These are phyloP conservation scores for Stegodyphus dumicola DNA, from an alignment of 1,140 invertebrate species.

Conservation along the genomic window DNA sequence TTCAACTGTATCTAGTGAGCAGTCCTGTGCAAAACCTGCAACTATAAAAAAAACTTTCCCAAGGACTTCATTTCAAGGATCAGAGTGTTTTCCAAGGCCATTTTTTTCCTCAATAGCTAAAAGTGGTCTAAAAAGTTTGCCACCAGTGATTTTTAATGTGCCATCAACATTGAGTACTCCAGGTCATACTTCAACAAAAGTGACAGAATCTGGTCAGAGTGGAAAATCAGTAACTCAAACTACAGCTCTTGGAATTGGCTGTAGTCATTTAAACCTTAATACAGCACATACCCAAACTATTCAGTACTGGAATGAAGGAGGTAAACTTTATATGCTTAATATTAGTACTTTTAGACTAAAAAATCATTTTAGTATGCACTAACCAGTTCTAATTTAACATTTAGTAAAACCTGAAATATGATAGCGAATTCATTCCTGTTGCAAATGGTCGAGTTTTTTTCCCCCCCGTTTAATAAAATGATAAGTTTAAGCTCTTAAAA, in stretches of 20 bases:
- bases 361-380: too few relatives aligned
- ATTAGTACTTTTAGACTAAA: neutral
- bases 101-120: constrained; percentile 20
- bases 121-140: constrained; percentile 22
- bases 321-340: neutral
- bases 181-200: constrained; percentile 15
- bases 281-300: constrained; percentile 34
- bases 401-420: too few relatives aligned
- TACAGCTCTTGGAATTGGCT: constrained; percentile 19
- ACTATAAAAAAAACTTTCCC: constrained; percentile 9
- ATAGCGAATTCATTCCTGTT: too few relatives aligned
- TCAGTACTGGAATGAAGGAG: constrained; percentile 56
- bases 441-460: too few relatives aligned
- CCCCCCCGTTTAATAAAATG: too few relatives aligned
- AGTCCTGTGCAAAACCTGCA: constrained; percentile 11
- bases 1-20: neutral
- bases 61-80: constrained; percentile 7
- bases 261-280: constrained; percentile 11
- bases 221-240: constrained; percentile 2
- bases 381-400: too few relatives aligned
- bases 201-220: constrained; percentile 1
- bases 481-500: too few relatives aligned
- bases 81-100: constrained; percentile 5
- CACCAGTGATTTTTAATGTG: constrained; percentile 48
- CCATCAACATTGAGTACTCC: constrained; percentile 13